These are phyloP conservation scores for Clinocottus analis DNA, from an alignment of 2,113 vertebrate species.

Conservation along the genomic window DNA sequence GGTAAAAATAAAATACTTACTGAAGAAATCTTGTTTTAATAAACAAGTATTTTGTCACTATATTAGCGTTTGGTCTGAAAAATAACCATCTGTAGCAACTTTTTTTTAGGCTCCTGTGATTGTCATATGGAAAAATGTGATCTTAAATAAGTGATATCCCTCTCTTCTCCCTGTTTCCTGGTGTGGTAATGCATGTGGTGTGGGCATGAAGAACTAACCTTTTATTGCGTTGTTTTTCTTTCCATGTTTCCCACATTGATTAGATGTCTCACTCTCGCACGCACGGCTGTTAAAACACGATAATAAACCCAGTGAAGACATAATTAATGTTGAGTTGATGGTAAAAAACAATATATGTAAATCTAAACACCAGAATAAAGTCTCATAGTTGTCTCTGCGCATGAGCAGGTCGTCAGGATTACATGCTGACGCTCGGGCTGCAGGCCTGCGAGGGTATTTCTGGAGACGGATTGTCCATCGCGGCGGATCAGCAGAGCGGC, in stretches of 20 bases:
- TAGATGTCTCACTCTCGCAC: no score
- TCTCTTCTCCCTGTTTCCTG: background rate
- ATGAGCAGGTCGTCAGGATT: slow-evolving; percentile 28
- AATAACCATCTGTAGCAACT: background rate
- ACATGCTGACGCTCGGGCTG: slow-evolving; percentile 18
- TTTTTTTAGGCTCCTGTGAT: background rate
- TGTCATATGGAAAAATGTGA: no score
- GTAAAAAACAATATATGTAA: background rate
- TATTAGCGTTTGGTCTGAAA: background rate
- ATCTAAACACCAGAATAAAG: background rate
- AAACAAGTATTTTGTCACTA: background rate
- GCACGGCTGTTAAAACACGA: background rate
- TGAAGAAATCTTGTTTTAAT: background rate
- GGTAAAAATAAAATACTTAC: no score
- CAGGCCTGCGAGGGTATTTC: slow-evolving; percentile 42
- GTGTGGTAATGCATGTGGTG: background rate
- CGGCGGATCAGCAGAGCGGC: background rate
- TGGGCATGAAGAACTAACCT: background rate
- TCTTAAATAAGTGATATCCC: no score
- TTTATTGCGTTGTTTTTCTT: background rate
- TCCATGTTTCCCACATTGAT: background rate
- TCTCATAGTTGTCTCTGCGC: background rate
- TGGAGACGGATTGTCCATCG: slow-evolving; percentile 55
- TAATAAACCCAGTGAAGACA: background rate
- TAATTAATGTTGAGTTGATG: background rate